Percentiles rank a stretch among this genome's conserved stretches.
These are phyloP conservation scores for Wasmannia auropunctata DNA, from an alignment of 1,140 invertebrate genomes.

Conservation along the genomic window DNA sequence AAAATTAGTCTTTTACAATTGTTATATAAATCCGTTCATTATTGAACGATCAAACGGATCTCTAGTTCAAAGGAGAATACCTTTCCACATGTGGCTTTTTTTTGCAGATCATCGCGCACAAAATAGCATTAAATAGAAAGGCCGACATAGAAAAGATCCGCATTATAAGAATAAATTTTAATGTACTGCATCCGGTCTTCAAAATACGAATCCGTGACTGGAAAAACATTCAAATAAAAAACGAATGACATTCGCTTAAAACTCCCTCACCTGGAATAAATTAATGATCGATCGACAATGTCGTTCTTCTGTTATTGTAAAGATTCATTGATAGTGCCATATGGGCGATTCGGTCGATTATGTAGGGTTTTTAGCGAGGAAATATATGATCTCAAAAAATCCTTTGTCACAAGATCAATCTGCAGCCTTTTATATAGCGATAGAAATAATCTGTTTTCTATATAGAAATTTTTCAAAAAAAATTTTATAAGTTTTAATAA, in stretches of 20 bases:
- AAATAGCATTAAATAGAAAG: conserved; percentile 57
- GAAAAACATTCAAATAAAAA: no score
- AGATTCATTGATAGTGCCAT: neutral
- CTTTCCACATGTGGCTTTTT: no score
- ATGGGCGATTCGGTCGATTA: conserved; percentile 26
- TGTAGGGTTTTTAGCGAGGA: conserved; percentile 37
- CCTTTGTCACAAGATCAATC: neutral
- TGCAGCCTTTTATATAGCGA: neutral
- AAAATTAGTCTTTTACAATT: no score
- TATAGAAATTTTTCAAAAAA: neutral
- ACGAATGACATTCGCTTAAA: neutral
- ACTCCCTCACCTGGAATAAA: no score
- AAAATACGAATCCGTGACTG: no score
- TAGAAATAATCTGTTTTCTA: neutral
- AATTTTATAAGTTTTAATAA: no score
- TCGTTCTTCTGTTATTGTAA: conserved; percentile 31
- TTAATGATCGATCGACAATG: conserved; percentile 64
- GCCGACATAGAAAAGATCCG: conserved; percentile 59
- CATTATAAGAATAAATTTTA: conserved; percentile 62
- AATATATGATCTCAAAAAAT: neutral
- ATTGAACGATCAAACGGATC: no score
- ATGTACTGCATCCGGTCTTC: conserved; percentile 34
- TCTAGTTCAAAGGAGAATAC: no score
- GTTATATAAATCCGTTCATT: no score
- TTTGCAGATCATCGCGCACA: conserved; percentile 64